Base-by-base conservation (phyloP, 2,888 invertebrate genomes). In the Patella ulyssiponensis region DNA sequence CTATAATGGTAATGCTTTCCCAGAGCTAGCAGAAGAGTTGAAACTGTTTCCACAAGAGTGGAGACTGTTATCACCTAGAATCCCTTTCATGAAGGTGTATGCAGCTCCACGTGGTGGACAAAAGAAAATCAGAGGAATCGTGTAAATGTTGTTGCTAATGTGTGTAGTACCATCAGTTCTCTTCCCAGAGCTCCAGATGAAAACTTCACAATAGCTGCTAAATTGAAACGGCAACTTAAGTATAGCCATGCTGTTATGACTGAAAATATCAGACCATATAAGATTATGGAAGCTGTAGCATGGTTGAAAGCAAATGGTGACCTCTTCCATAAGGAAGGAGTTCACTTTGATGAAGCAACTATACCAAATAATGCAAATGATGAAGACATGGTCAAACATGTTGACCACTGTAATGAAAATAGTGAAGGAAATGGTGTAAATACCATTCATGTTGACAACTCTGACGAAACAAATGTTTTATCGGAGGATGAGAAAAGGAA, bases 181-280 rank as follows among this genome's bases (percentile, higher is more conserved):
- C 44, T 71, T 12, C 71, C 71, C 12, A 23, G 71, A 44, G 33
- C 33, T 11, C 44, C 44, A 27, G 71, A 71, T 33, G 71, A 71
- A 23, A 74, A 58, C 12, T 44, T 64, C 51, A 74, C 74, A 69
- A 51, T 69, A 44, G 74, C 74, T 7, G 33, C 69, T 52, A 74
- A 74, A 27, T 33, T 74, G 7, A 54, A 74, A 20, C 20, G 74
- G 74, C 74, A 64, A 23, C 20, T 74, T 15, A 23, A 44, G 12
- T 44, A 58, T 33, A 69, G 33, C 17, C 20, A 58, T 51, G 52
- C 74, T 14, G 15, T 15, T 44, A 23, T 27, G 15, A 33, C 44
- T 71, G 71, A 71, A 71, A 71, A 71, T 71, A 44, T 69, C 17
- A n/a, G 69, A 44, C 74, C 58, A n/a, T 15, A 58, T 44, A 69